Evolutionary conservation across 1,140 invertebrate species (phyloP), one percentile per base, ranked within the genome.

Genomic region (Drosophila repleta): DNA sequence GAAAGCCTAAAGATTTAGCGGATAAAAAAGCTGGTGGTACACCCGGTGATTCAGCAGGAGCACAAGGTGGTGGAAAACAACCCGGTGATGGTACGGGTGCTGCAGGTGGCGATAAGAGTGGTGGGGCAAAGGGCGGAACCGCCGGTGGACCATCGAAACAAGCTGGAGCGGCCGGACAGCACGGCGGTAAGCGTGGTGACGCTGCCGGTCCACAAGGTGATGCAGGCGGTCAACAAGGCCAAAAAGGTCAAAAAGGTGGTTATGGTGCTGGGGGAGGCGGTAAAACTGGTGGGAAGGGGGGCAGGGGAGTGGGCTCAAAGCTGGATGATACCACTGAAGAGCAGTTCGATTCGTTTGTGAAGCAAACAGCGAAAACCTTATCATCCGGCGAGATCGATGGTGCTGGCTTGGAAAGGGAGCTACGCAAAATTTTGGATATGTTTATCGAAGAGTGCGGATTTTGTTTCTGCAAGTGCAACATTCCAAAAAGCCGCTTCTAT

Each of bases 401-500:
- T 4, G 51, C 39, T 53, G 77, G 60, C 5, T 66, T 73, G 51
- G 78, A 81, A 60, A 68, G 65, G 18, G 84, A 90, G 39, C 43
- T 89, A 18, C 74, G 84, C 4, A 89, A 80, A 8, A 84, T 90
- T 8, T 58, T 90, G 10, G 85, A 90, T 24, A 75, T 80, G 55
- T 90, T 84, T 21, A 78, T 84, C 4, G 75, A 84, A 5, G 85
- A 90, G 45, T 85, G 80, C 21, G 84, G 84, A 21, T 90, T 84
- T 43, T 88, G 80, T 18, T 90, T 89, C 24, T 90, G 84, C 52
- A 84, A 81, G 37, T 79, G 74, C 32, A 67, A 82, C 13, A 74
- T 85, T 49, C 75, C 84, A 0, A 88, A 90, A 49, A 84, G 78
- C 18, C 79, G 81, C 20, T 89, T 90, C 15, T 88, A 89, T 43